A percentile compares a stretch with the other conserved stretches of the same genome.
These are phyloP conservation scores for Ciconia stormi DNA, from an alignment of 2,113 vertebrate genomes.

Conservation along the genomic window DNA sequence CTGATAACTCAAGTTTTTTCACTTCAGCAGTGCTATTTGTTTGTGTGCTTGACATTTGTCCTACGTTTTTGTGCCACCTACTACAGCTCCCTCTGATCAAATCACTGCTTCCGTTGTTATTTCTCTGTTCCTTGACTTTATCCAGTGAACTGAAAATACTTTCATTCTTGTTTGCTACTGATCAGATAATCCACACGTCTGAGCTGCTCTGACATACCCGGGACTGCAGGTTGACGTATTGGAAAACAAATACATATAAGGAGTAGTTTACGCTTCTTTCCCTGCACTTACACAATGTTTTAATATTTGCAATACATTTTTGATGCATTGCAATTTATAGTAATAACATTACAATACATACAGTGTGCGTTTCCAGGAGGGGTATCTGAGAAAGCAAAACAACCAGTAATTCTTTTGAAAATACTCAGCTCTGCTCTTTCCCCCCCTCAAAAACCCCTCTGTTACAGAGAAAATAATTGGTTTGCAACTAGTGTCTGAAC, in stretches of 20 bases:
- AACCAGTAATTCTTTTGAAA: background rate
- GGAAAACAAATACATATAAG: background rate
- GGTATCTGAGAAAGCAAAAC: background rate
- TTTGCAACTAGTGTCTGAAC: background rate
- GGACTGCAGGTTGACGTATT: background rate
- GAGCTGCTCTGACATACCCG: background rate
- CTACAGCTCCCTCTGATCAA: background rate
- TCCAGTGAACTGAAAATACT: background rate
- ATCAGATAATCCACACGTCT: constrained; percentile 18
- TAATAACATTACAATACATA: background rate
- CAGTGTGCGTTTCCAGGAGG: background rate
- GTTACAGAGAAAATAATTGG: background rate
- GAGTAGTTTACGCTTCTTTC: background rate
- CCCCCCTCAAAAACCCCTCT: rapidly evolving
- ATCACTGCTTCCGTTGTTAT: background rate
- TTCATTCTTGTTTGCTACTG: background rate
- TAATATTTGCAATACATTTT: background rate
- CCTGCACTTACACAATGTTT: background rate
- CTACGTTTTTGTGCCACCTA: background rate
- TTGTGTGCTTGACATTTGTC: constrained; percentile 24
- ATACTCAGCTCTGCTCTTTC: background rate
- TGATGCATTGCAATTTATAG: background rate
- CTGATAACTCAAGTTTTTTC: background rate
- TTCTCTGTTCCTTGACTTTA: constrained; percentile 6
- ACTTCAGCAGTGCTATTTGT: background rate